Evolutionary conservation across 2,888 invertebrate genomes (phyloP).

Genomic region (Eueremaeus valkanovi): DNA sequence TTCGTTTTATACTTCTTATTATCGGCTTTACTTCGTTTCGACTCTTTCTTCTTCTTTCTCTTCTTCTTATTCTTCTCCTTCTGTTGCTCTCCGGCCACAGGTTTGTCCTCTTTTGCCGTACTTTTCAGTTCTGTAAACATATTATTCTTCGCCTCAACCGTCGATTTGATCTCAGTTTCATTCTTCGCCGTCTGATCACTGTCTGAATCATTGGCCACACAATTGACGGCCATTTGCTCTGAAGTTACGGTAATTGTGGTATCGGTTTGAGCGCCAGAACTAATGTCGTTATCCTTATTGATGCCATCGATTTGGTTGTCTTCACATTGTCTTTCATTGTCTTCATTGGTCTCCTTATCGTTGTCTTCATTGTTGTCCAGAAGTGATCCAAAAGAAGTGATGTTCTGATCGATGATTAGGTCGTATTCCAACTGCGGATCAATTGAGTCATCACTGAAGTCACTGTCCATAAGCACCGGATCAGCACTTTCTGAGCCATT

Average conservation of each 20-base stretch:
- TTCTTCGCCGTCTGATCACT: background rate
- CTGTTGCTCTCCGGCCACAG: background rate
- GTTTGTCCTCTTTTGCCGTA: no score
- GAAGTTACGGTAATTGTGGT: no score
- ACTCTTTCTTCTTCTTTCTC: background rate
- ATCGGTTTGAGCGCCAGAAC: no score
- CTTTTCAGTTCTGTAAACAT: background rate
- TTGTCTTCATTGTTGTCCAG: background rate
- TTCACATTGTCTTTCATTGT: background rate
- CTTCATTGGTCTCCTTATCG: background rate
- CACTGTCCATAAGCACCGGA: background rate
- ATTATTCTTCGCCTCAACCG: background rate
- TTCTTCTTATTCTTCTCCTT: background rate
- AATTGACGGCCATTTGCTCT: background rate
- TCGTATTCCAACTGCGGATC: conserved; percentile 15
- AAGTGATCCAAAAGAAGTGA: background rate
- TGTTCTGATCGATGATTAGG: background rate
- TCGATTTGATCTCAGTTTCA: background rate
- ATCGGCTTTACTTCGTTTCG: background rate
- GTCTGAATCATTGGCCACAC: background rate
- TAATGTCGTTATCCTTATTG: no score
- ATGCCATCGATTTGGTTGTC: background rate
- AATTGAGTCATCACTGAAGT: conserved; percentile 20
- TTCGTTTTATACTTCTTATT: background rate
- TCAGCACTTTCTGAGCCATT: background rate